These are phyloP conservation scores for Brachypalpus laphriformis DNA, from an alignment of 2,888 invertebrate genomes.

Conservation along the genomic window DNA sequence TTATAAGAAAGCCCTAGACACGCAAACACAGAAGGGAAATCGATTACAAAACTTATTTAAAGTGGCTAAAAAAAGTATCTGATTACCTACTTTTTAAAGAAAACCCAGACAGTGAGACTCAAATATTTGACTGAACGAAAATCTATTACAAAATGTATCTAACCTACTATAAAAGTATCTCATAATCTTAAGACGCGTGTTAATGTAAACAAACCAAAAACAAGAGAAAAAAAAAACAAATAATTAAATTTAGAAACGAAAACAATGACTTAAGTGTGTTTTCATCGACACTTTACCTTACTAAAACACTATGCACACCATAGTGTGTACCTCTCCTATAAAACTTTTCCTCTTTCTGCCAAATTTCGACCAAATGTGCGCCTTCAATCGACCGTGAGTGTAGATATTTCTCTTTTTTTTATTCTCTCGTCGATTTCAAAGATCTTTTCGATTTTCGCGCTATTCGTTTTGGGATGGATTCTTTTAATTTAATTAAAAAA, in stretches of 20 bases:
- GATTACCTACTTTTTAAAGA: background rate
- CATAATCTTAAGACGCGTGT: background rate
- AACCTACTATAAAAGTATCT: background rate
- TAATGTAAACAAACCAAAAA: constrained; percentile 6
- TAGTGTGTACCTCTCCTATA: background rate
- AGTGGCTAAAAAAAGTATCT: too few relatives aligned
- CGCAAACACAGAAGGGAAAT: too few relatives aligned
- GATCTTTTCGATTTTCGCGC: constrained; percentile 16
- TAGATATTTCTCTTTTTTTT: background rate
- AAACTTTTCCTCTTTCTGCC: background rate
- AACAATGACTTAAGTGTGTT: constrained; percentile 26
- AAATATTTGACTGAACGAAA: background rate
- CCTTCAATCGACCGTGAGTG: constrained; percentile 31
- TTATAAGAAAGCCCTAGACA: too few relatives aligned
- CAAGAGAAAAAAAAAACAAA: constrained; percentile 9
- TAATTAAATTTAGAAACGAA: constrained; percentile 32
- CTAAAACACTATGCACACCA: constrained; percentile 17
- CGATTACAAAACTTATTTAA: too few relatives aligned
- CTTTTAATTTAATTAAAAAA: constrained; percentile 62
- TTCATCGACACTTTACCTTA: constrained; percentile 23
- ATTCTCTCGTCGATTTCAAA: constrained; percentile 3
- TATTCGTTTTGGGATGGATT: constrained; percentile 43
- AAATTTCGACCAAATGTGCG: constrained; percentile 37
- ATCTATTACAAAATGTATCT: background rate
- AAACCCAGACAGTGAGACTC: too few relatives aligned